Conservation (phyloP, 1,140 invertebrate genomes). For the Drosophila pseudoananassae region DNA sequence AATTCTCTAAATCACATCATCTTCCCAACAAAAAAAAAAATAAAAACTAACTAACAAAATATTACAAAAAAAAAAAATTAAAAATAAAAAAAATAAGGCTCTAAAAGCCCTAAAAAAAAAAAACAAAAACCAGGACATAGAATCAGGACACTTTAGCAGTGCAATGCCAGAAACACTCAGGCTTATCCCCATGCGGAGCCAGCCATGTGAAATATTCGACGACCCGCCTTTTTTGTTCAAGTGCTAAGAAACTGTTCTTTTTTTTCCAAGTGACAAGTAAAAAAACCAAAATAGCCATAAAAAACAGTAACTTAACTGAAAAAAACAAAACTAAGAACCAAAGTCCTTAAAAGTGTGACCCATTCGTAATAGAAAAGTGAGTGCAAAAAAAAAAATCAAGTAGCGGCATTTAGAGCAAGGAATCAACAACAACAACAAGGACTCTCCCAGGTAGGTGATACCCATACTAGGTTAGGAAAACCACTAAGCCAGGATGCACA, state of each 20-base stretch:
- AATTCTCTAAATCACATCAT: not conserved
- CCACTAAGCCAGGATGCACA: not conserved
- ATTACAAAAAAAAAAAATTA: not conserved
- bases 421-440: not conserved
- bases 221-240: conserved; percentile 55
- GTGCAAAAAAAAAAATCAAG: not conserved
- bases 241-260: conserved; percentile 48
- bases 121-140: not conserved
- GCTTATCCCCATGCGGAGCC: conserved; percentile 16
- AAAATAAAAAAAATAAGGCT: not conserved
- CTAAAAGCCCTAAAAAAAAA: not conserved
- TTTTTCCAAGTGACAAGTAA: conserved; percentile 16
- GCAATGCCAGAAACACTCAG: conserved; percentile 37
- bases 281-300: conserved; percentile 12
- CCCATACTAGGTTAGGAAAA: not conserved
- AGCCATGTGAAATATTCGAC: conserved; percentile 10
- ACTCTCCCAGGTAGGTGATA: not conserved
- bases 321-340: not conserved
- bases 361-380: not conserved
- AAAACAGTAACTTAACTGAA: not conserved
- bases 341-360: not conserved
- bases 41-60: not conserved
- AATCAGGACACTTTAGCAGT: conserved; percentile 10
- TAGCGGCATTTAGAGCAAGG: not conserved
- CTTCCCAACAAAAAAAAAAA: not conserved